A percentile compares a stretch with the other conserved stretches of the same genome.
phyloP scores from a whole-genome alignment of 1,140 invertebrate genomes.

The Penaeus chinensis region DNA sequence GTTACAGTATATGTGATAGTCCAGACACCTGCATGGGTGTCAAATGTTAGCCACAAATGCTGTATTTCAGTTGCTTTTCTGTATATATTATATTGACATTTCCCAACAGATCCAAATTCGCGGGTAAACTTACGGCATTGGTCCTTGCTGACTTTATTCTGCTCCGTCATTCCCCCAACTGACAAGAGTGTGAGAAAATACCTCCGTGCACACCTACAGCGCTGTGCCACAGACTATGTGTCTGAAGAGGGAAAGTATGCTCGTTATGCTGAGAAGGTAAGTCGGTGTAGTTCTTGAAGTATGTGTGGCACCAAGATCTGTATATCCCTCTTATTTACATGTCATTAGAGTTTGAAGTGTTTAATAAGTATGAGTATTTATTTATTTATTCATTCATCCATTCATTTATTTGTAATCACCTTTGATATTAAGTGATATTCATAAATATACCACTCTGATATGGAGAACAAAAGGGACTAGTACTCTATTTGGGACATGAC shows the following conservation, averaged over 20 bases:
- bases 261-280: slow-evolving; percentile 89
- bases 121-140: slow-evolving; percentile 89
- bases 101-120: slow-evolving; percentile 85
- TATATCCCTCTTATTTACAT: no score
- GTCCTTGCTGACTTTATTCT: slow-evolving; percentile 89
- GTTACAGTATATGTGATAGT: no score
- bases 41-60: background rate
- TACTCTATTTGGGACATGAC: no score
- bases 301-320: background rate
- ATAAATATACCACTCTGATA: no score
- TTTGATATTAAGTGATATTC: no score
- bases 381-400: no score
- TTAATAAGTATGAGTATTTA: no score
- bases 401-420: slow-evolving; percentile 4
- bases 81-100: slow-evolving; percentile 21
- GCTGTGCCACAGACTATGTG: slow-evolving; percentile 88
- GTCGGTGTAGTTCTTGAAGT: slow-evolving; percentile 29
- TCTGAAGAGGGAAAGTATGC: slow-evolving; percentile 96
- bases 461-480: no score
- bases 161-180: slow-evolving; percentile 87
- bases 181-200: slow-evolving; percentile 86
- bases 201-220: slow-evolving; percentile 89
- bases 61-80: background rate
- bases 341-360: no score
- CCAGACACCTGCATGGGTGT: no score